Evolutionary conservation across 2,888 invertebrate genomes (phyloP), one percentile per base, ranked within the genome.

Genomic region (Leucoma salicis): DNA sequence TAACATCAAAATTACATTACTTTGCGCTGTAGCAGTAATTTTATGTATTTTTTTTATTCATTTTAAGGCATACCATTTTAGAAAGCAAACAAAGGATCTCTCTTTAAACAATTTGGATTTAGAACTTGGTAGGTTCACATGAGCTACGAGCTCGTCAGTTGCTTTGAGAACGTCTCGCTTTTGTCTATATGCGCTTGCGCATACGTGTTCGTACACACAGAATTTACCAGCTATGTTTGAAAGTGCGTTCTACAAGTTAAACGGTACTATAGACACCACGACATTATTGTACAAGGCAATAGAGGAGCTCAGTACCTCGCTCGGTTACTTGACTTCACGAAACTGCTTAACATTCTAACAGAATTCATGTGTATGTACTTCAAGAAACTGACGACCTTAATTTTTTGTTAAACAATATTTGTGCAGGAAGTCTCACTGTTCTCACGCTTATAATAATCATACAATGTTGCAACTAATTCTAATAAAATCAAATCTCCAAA

Each of bases 331-430:
- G 66, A 68, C 65, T 71, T 71, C 78, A 70, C 72, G 82, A 84
- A 82, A 75, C 87, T 85, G 80, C 70, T 89, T 87, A 86, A 78
- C 82, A 88, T 89, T 88, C 88, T 75, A 74, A 74, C 75, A 69
- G 78, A 78, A 80, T 80, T 74, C 77, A 70, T 66, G 72, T 68
- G 70, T 63, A 61, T 51, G 59, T 70, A 73, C 70, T 73, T 39
- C 46, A 49, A 52, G 78, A 82, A 82, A 83, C 72, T 68, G 69
- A 70, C 80, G 81, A 76, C 84, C 87, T 82, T 77, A 70, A 78
- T 86, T 77, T 75, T 82, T 83, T 77, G 74, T 82, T 65, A 65
- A 63, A 67, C 66, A 70, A 70, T 66, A 75, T 74, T 74, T 73
- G 65, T 70, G 67, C 74, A 79, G 73, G 74, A 79, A 79, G 74